Evolutionary conservation across 2,888 invertebrate genomes (phyloP), one percentile per base, ranked within the genome.

Genomic region (Brachyptera putata): DNA sequence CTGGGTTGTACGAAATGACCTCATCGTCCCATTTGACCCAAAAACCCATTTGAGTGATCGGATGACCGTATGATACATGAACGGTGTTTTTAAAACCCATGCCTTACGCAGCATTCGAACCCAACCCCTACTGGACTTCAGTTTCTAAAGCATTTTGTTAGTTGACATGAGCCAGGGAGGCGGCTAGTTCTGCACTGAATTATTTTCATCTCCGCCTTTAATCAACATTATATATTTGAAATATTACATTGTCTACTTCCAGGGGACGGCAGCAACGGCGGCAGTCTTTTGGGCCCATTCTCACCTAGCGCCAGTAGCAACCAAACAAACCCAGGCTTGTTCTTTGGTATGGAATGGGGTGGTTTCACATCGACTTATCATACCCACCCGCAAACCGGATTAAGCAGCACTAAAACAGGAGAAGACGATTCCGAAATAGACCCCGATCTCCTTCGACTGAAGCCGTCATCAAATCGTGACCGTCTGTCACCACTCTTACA

Each of bases 271-370:
- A n/a, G n/a, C 5, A 2, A 25, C 16, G n/a, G 2, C 16, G 30
- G 24, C 13, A n/a, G 26, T 11, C 3, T 39, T 14, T 49, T 36
- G 49, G 57, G 26, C 21, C 21, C 56, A 25, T 30, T 50, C 14
- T 30, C 50, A 7, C 50, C 50, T 21, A 21, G 50, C 14, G 7
- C 7, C 7, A 49, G n/a, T n/a, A n/a, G n/a, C n/a, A n/a, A n/a
- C n/a, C n/a, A n/a, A n/a, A n/a, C n/a, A n/a, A n/a, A n/a, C n/a
- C n/a, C n/a, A n/a, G 66, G 66, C 9, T 61, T 70, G 43, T 69
- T 69, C 63, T 67, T 70, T 7, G 70, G 70, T 1, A 68, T 67
- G 67, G 67, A 67, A 22, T 67, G 68, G 67, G 66, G 66, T n/a
- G 63, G 66, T n/a, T 66, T 66, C 56, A 62, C 66, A 13, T 61